Percentiles rank a stretch among this genome's conserved stretches.
Evolutionary conservation across 2,113 vertebrate species (phyloP).

Genomic region (Rhinoderma darwinii): DNA sequence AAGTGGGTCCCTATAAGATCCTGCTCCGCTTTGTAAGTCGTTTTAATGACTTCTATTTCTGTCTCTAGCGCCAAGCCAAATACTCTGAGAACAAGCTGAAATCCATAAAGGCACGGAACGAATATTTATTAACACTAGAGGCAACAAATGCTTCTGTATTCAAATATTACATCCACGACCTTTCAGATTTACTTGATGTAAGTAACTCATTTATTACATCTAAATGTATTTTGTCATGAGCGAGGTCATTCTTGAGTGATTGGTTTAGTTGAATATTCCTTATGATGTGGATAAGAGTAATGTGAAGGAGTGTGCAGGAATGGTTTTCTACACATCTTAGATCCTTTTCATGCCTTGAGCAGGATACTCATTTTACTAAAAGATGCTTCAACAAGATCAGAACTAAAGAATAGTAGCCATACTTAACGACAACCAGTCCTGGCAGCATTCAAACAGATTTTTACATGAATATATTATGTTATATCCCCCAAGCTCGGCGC

Average conservation of each 20-base stretch:
- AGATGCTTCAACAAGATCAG: too few species aligned
- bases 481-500: too few species aligned
- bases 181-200: constrained; percentile 96
- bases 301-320: not conserved
- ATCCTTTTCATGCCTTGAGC: not conserved
- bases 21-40: not conserved
- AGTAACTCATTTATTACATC: constrained; percentile 72
- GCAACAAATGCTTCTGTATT: constrained; percentile 95
- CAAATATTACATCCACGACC: constrained; percentile 98
- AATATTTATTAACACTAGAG: constrained; percentile 97
- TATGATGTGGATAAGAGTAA: not conserved
- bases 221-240: not conserved
- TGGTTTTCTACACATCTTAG: not conserved
- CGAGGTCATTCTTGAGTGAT: not conserved
- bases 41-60: constrained; percentile 57
- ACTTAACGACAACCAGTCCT: too few species aligned
- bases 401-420: too few species aligned
- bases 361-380: not conserved
- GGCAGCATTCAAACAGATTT: too few species aligned
- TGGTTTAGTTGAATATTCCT: not conserved
- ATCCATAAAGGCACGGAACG: constrained; percentile 97
- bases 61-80: constrained; percentile 93
- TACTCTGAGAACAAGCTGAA: constrained; percentile 99
- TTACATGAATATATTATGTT: too few species aligned
- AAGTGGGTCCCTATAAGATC: not conserved